Conservation (phyloP, 2,888 invertebrate genomes). For the Synanthedon tipuliformis region DNA sequence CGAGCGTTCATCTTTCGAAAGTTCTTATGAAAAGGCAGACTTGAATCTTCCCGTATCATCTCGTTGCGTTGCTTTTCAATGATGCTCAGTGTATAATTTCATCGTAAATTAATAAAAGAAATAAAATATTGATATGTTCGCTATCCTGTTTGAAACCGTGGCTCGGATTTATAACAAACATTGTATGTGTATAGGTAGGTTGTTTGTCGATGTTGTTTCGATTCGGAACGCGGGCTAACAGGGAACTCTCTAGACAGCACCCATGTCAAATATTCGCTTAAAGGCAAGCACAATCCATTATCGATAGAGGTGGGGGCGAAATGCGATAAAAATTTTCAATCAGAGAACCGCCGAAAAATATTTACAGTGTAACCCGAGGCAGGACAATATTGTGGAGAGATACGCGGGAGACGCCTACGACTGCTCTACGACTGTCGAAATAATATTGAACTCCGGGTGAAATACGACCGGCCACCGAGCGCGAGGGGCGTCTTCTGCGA, state of each 20-base stretch:
- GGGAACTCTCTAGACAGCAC: constrained; percentile 21
- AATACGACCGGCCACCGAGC: constrained; percentile 56
- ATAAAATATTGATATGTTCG: too few species aligned
- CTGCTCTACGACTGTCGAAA: constrained; percentile 56
- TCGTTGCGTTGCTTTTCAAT: constrained; percentile 1
- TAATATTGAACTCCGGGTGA: constrained; percentile 66
- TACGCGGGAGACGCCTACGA: constrained; percentile 52
- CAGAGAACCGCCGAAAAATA: constrained; percentile 65
- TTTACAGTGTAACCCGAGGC: constrained; percentile 67
- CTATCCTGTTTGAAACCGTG: too few species aligned
- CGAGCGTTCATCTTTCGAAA: constrained; percentile 25
- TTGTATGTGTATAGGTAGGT: neutral
- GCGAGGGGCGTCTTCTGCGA: constrained; percentile 47
- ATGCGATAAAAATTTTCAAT: constrained; percentile 67
- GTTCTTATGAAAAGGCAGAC: constrained; percentile 31
- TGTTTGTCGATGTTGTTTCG: too few species aligned
- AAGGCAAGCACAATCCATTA: constrained; percentile 54
- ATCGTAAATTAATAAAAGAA: neutral
- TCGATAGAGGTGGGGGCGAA: constrained; percentile 44
- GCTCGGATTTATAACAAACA: neutral
- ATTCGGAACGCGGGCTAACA: neutral
- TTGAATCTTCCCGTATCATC: constrained; percentile 19
- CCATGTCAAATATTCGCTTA: constrained; percentile 36
- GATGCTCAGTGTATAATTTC: neutral
- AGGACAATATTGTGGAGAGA: constrained; percentile 63